Percentiles rank a stretch among this genome's conserved stretches.
These are phyloP conservation scores for Pangasianodon gigas DNA, from an alignment of 2,113 vertebrate genomes.

Conservation along the genomic window DNA sequence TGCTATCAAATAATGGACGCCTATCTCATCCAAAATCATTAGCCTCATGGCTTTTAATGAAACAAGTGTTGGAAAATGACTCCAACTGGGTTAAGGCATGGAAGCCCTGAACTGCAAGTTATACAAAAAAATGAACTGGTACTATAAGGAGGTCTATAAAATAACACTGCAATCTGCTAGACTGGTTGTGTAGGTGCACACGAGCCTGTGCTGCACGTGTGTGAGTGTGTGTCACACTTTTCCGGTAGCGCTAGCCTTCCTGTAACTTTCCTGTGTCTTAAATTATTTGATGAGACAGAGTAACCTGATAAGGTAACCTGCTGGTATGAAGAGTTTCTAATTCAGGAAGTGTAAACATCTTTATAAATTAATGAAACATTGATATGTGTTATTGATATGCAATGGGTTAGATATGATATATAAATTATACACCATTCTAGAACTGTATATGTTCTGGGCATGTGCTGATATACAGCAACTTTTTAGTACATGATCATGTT, in stretches of 20 bases:
- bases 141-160: neutral
- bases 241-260: neutral
- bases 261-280: neutral
- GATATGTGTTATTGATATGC: neutral
- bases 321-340: neutral
- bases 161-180: neutral
- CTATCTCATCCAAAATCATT: too few relatives aligned
- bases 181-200: neutral
- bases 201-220: neutral
- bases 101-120: too few relatives aligned
- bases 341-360: constrained; percentile 3
- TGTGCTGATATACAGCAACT: neutral
- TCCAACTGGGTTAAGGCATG: too few relatives aligned
- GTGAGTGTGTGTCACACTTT: neutral
- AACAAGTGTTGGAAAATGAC: too few relatives aligned
- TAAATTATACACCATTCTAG: neutral
- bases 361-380: neutral
- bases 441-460: neutral
- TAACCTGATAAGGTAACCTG: neutral
- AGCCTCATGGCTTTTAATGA: too few relatives aligned
- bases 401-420: neutral
- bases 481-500: neutral
- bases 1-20: too few relatives aligned
- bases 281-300: neutral
- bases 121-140: too few relatives aligned